Evolutionary conservation across 2,113 vertebrate species (phyloP).

Genomic region (Todiramphus saurophagus): DNA sequence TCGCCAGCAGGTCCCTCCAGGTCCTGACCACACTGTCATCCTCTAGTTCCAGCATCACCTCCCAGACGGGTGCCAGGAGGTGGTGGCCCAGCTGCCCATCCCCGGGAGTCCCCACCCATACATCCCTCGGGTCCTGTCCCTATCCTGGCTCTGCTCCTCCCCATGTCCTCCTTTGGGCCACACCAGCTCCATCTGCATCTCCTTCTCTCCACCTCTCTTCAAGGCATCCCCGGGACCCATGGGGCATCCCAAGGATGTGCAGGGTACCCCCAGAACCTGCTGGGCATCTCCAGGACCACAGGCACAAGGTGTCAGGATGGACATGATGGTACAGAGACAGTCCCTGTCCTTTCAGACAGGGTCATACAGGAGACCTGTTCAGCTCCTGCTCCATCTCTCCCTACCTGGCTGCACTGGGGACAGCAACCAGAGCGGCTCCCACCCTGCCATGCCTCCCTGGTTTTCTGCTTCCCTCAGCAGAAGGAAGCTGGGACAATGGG

Average conservation of each 20-base stretch:
- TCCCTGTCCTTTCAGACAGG: accelerated
- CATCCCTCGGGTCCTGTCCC: background rate
- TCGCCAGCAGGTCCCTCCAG: background rate
- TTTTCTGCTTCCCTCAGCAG: background rate
- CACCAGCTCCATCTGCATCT: background rate
- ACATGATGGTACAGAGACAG: accelerated
- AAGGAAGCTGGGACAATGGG: slow-evolving; percentile 27
- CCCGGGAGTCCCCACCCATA: background rate
- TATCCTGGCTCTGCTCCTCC: background rate
- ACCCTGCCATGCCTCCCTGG: accelerated
- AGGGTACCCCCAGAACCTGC: background rate
- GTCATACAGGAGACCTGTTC: accelerated
- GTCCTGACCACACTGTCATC: accelerated
- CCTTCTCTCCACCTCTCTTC: background rate
- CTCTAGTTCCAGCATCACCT: background rate
- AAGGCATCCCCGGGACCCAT: accelerated
- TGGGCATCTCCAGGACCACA: background rate
- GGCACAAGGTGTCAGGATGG: accelerated
- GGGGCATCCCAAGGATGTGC: background rate
- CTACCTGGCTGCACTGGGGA: background rate
- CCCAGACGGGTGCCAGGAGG: background rate
- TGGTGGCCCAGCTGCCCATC: background rate
- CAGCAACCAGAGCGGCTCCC: background rate
- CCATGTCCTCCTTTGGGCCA: background rate
- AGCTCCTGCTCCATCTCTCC: background rate